Evolutionary conservation across 2,888 invertebrate species (phyloP).

Genomic region (Synanthedon vespiformis): DNA sequence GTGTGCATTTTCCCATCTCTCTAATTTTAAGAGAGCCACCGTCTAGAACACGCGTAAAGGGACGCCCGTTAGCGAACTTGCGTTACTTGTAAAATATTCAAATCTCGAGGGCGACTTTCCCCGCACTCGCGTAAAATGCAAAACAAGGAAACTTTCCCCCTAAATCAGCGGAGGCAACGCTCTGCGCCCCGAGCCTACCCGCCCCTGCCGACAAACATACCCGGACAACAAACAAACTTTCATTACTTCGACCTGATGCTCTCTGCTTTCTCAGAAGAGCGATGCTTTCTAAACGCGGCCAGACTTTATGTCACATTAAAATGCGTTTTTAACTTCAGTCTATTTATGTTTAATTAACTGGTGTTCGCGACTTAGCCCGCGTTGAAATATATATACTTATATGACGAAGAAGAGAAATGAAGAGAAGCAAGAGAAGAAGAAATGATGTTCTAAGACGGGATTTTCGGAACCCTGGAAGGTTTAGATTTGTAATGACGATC

Average conservation of each 20-base stretch:
- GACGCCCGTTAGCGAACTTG: conserved; percentile 47
- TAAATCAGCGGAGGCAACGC: conserved; percentile 52
- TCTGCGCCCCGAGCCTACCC: conserved; percentile 15
- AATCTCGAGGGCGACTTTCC: conserved; percentile 57
- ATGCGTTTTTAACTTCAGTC: too few species aligned
- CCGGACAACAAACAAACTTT: conserved; percentile 55
- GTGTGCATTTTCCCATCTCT: not conserved
- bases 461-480: too few species aligned
- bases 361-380: too few species aligned
- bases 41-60: conserved; percentile 42
- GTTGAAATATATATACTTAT: too few species aligned
- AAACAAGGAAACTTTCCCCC: conserved; percentile 61
- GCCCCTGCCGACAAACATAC: conserved; percentile 32
- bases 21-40: conserved; percentile 11
- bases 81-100: conserved; percentile 59
- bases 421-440: too few species aligned
- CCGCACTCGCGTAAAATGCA: conserved; percentile 52
- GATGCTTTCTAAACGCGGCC: not conserved
- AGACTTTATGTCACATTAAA: not conserved
- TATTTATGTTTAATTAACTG: too few species aligned
- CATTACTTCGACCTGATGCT: conserved; percentile 15
- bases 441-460: too few species aligned
- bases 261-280: not conserved
- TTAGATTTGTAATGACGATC: too few species aligned
- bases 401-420: too few species aligned